These are phyloP conservation scores for Ceratitis capitata DNA, from an alignment of 1,140 invertebrate genomes.

Conservation along the genomic window DNA sequence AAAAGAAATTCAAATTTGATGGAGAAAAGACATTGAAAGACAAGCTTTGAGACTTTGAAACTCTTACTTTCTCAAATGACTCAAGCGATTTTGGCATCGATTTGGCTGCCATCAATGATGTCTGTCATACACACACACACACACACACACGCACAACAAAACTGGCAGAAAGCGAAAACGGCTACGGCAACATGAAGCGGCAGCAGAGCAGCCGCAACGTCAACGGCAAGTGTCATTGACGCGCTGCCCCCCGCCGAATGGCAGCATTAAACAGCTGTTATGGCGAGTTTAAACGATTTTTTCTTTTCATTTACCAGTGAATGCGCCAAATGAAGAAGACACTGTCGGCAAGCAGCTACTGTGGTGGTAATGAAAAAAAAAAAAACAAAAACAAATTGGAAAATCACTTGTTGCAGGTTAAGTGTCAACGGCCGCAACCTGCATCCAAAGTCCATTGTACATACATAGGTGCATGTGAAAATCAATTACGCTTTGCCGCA, in stretches of 20 bases:
- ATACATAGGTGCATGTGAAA: background rate
- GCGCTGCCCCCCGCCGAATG: too few species aligned
- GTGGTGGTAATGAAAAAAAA: too few species aligned
- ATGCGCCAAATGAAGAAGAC: background rate
- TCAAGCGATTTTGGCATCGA: background rate
- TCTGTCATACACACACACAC: too few species aligned
- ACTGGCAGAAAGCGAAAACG: background rate
- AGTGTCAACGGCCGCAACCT: background rate
- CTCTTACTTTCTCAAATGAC: slow-evolving; percentile 17
- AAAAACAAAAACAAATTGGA: too few species aligned
- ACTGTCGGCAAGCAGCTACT: too few species aligned
- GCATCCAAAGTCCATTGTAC: background rate
- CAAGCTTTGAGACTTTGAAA: background rate
- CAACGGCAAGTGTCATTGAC: slow-evolving; percentile 22
- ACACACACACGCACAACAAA: too few species aligned
- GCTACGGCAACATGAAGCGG: background rate
- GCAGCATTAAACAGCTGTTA: too few species aligned
- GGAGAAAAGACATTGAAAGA: background rate
- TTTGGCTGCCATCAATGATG: background rate
- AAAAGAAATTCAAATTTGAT: background rate
- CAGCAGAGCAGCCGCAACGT: too few species aligned
- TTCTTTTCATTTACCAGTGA: too few species aligned
- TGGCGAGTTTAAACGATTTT: too few species aligned
- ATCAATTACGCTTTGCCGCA: background rate
- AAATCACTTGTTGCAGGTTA: too few species aligned